These are phyloP conservation scores for Magallana nippona DNA, from an alignment of 2,888 invertebrate genomes.

Conservation along the genomic window DNA sequence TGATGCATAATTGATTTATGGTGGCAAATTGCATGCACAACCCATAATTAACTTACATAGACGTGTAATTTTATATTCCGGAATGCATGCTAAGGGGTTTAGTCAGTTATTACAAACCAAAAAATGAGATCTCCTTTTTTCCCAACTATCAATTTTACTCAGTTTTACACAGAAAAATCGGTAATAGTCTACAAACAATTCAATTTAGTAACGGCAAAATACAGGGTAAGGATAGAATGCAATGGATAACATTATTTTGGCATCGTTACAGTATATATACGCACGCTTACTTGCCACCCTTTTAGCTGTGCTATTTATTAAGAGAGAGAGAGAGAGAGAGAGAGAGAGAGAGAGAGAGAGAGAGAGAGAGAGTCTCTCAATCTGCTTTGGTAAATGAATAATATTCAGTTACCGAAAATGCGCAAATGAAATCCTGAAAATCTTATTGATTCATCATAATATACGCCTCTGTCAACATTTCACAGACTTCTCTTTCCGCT, in stretches of 20 bases:
- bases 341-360: no score
- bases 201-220: no score
- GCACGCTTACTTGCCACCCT: no score
- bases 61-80: slow-evolving; percentile 24
- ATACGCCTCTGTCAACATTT: neutral
- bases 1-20: slow-evolving; percentile 33
- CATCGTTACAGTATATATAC: no score
- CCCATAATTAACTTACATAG: slow-evolving; percentile 20
- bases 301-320: neutral
- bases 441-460: slow-evolving; percentile 3
- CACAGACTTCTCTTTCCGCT: neutral
- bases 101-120: neutral
- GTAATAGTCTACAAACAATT: no score
- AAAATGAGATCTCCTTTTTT: neutral
- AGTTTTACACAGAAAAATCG: no score
- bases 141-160: no score
- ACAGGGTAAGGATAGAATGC: no score
- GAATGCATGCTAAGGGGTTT: neutral
- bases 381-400: neutral
- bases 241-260: no score
- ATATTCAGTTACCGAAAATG: neutral
- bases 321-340: neutral
- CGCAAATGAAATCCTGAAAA: neutral
- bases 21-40: slow-evolving; percentile 27
- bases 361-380: neutral